These are phyloP conservation scores for Onchidella celtica DNA, from an alignment of 2,888 invertebrate genomes.

Conservation along the genomic window DNA sequence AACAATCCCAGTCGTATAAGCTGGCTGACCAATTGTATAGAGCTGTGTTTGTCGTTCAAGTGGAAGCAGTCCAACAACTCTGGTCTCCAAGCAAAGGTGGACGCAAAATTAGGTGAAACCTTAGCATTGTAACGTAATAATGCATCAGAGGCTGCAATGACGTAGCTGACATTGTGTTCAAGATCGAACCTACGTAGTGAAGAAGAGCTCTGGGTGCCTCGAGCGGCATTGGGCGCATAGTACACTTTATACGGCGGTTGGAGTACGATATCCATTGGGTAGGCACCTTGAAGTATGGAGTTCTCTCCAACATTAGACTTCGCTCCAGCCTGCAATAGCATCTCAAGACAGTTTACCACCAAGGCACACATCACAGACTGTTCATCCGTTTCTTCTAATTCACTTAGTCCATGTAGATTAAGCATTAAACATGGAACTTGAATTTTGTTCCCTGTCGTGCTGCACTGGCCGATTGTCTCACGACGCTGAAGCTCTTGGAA, in stretches of 20 bases:
- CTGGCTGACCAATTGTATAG: neutral
- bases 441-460: neutral
- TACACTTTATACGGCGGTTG: constrained; percentile 38
- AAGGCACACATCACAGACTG: neutral
- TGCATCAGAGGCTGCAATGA: constrained; percentile 8
- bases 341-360: constrained; percentile 14
- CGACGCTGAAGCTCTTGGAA: neutral
- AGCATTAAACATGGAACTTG: neutral
- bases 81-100: constrained; percentile 24
- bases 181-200: constrained; percentile 16
- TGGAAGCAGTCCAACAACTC: constrained; percentile 35
- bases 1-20: constrained; percentile 1
- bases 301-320: constrained; percentile 6
- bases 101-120: constrained; percentile 22
- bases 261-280: constrained; percentile 33
- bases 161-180: neutral
- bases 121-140: constrained; percentile 11
- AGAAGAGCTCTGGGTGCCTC: constrained; percentile 6
- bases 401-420: neutral
- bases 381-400: neutral
- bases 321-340: constrained; percentile 31
- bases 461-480: neutral
- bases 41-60: neutral
- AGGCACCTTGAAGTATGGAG: neutral
- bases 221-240: constrained; percentile 30